phyloP scores from a whole-genome alignment of 2,888 invertebrate genomes.

The Amphipyra tragopoginis region DNA sequence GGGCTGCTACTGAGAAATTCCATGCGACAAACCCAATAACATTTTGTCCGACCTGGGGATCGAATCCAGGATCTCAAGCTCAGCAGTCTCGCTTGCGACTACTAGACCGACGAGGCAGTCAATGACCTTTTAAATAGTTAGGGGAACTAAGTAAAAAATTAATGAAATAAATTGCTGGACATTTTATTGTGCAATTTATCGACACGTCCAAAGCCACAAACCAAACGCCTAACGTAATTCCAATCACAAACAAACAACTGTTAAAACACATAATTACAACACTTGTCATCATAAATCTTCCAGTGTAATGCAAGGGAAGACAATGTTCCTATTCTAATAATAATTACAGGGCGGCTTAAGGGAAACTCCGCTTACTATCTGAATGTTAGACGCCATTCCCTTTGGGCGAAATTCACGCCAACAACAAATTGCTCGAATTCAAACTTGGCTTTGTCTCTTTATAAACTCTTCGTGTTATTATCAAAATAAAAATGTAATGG shows the following conservation, averaged over 20 bases:
- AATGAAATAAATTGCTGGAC: no score
- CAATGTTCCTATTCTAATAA: slow-evolving; percentile 60
- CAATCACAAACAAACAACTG: slow-evolving; percentile 31
- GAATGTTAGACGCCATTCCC: slow-evolving; percentile 49
- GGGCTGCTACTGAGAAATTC: no score
- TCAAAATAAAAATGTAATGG: slow-evolving; percentile 27
- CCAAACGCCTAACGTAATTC: neutral
- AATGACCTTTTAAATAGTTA: no score
- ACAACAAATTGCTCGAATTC: slow-evolving; percentile 49
- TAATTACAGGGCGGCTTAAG: slow-evolving; percentile 51
- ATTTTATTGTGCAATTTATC: no score
- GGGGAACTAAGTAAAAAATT: no score
- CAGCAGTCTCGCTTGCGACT: no score
- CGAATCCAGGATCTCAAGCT: no score
- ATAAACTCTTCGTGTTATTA: slow-evolving; percentile 40
- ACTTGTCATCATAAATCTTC: slow-evolving; percentile 54
- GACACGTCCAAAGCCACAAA: no score
- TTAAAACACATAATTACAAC: slow-evolving; percentile 48
- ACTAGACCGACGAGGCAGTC: no score
- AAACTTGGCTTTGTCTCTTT: slow-evolving; percentile 43
- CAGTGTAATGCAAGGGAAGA: slow-evolving; percentile 58
- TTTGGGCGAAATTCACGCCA: slow-evolving; percentile 50
- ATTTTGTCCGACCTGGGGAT: no score
- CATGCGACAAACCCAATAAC: no score
- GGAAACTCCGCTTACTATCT: slow-evolving; percentile 42